Evolutionary conservation across 2,888 invertebrate genomes (phyloP).

Genomic region (Crematogaster levior): DNA sequence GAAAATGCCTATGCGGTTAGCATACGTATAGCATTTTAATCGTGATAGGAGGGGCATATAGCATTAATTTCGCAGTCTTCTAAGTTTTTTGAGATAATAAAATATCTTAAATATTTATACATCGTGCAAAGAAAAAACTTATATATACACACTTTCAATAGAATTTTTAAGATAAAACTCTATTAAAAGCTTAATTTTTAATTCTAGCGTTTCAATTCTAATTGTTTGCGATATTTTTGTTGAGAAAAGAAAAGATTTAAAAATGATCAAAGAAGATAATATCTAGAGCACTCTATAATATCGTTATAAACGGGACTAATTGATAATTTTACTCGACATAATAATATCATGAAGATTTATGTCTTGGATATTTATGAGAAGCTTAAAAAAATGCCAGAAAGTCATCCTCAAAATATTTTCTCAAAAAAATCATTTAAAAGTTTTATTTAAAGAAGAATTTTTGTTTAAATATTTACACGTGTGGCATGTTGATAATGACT

Average conservation of each 20-base stretch:
- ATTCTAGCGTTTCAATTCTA: not conserved
- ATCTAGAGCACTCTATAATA: not conserved
- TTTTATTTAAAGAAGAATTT: not conserved
- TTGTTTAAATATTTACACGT: not conserved
- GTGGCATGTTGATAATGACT: not conserved
- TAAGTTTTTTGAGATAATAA: not conserved
- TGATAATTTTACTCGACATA: not conserved
- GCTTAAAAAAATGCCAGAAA: not conserved
- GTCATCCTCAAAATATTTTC: not conserved
- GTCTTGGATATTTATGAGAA: not conserved
- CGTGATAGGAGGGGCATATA: not conserved
- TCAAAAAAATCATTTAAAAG: not conserved
- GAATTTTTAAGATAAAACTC: not conserved
- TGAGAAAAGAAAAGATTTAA: not conserved
- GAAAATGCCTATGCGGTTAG: not conserved
- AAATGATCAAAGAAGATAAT: not conserved
- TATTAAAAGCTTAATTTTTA: not conserved
- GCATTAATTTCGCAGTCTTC: not conserved
- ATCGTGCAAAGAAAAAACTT: not conserved
- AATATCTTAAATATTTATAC: not conserved
- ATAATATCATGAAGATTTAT: not conserved
- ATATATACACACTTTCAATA: no score
- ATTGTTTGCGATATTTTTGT: not conserved
- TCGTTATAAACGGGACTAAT: not conserved
- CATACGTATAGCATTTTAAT: not conserved